A percentile compares a stretch with the other conserved stretches of the same genome.
Evolutionary conservation across 2,797 vertebrate species (phyloP).

Genomic region (Octomys mimax): DNA sequence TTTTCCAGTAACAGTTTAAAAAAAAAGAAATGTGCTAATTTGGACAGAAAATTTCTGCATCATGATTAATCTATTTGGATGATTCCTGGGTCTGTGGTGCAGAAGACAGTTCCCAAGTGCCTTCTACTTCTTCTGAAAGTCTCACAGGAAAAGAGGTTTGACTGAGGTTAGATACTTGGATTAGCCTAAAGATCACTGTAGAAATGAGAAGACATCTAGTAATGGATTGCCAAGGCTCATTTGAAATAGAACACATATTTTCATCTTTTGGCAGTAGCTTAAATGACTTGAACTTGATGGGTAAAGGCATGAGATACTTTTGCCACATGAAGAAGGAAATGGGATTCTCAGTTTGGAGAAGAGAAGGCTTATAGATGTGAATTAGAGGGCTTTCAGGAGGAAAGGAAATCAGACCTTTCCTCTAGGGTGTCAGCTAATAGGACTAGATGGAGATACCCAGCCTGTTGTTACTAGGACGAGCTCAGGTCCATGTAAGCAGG

Average conservation of each 20-base stretch:
- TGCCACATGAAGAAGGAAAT: neutral
- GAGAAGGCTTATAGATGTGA: neutral
- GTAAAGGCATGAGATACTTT: neutral
- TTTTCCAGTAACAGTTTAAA: neutral
- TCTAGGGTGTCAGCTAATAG: neutral
- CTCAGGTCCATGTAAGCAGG: neutral
- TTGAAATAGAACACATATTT: neutral
- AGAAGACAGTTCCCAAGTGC: neutral
- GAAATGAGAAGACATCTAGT: neutral
- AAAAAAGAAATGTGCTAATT: neutral
- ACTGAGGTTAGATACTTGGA: neutral
- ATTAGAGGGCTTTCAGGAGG: neutral
- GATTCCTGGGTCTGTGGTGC: rapidly evolving
- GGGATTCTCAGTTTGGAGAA: neutral
- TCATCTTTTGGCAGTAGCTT: neutral
- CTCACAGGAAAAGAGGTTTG: neutral
- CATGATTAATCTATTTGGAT: neutral
- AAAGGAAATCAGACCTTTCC: neutral
- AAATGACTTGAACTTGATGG: neutral
- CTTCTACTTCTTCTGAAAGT: neutral
- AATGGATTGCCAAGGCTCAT: neutral
- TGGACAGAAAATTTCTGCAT: neutral
- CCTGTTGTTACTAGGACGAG: neutral
- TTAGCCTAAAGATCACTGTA: neutral
- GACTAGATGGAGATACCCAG: neutral